Percentiles rank a stretch among this genome's conserved stretches.
phyloP scores from a whole-genome alignment of 1,140 invertebrate species.

The Cepaea nemoralis region DNA sequence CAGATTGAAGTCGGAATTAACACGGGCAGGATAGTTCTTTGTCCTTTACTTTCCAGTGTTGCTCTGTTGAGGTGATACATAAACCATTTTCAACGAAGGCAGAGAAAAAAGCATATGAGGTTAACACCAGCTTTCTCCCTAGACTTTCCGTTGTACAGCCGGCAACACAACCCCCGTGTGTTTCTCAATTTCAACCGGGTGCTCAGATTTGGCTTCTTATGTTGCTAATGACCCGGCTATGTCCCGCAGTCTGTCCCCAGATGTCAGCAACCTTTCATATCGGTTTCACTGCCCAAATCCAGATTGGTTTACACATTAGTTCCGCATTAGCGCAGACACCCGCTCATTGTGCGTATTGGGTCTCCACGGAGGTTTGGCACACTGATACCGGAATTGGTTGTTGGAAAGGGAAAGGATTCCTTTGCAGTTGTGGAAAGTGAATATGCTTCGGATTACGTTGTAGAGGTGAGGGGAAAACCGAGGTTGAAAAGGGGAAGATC shows the following conservation, averaged over 20 bases:
- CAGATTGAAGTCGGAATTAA: no score
- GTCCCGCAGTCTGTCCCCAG: not conserved
- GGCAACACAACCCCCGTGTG: not conserved
- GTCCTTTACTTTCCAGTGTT: no score
- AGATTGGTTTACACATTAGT: conserved; percentile 18
- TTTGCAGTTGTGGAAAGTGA: conserved; percentile 4
- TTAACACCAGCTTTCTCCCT: not conserved
- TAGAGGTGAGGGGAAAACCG: not conserved
- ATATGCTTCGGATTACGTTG: not conserved
- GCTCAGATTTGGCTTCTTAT: not conserved
- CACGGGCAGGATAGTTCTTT: no score
- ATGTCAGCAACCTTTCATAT: conserved; percentile 18
- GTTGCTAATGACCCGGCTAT: not conserved
- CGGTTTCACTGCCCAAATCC: not conserved
- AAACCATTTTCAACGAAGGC: no score
- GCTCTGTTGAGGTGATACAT: no score
- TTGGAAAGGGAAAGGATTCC: not conserved
- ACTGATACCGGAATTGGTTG: not conserved
- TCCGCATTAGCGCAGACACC: not conserved
- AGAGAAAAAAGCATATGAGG: not conserved
- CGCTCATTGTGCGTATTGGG: not conserved
- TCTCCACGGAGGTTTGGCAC: not conserved
- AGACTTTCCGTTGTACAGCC: no score
- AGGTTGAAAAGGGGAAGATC: not conserved
- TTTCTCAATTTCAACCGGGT: not conserved